Percentiles rank a stretch among this genome's conserved stretches.
These are phyloP conservation scores for Channa argus DNA, from an alignment of 2,113 vertebrate genomes.

Conservation along the genomic window DNA sequence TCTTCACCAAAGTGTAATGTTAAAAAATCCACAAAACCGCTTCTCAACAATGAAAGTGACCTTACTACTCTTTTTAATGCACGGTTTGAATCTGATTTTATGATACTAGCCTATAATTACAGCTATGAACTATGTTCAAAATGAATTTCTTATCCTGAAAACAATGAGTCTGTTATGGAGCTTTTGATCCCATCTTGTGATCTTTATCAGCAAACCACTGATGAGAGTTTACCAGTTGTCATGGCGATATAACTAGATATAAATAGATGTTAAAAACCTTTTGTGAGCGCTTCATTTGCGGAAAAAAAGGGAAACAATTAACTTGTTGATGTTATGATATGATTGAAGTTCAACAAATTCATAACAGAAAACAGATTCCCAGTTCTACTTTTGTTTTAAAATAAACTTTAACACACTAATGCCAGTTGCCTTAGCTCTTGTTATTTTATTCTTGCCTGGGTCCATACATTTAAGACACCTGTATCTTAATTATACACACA, in stretches of 20 bases:
- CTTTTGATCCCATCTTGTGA: not conserved
- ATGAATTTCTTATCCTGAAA: not conserved
- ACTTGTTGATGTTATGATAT: too few species aligned
- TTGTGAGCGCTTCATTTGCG: too few species aligned
- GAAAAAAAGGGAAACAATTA: too few species aligned
- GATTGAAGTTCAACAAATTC: too few species aligned
- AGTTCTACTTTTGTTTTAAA: too few species aligned
- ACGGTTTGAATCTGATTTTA: not conserved
- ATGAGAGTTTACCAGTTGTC: not conserved
- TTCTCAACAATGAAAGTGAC: not conserved
- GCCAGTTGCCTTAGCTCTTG: too few species aligned
- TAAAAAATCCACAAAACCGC: slow-evolving; percentile 19
- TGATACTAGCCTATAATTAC: not conserved
- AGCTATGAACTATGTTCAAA: not conserved
- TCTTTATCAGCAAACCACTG: not conserved
- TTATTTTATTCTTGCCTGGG: too few species aligned
- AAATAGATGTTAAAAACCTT: too few species aligned
- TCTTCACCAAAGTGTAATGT: slow-evolving; percentile 1
- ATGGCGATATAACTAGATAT: not conserved
- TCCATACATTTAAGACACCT: too few species aligned
- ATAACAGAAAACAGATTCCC: too few species aligned
- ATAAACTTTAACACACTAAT: too few species aligned
- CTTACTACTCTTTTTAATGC: not conserved
- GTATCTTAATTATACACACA: too few species aligned
- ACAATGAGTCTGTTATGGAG: not conserved